Base-by-base conservation (phyloP, 1,140 invertebrate species). In the Megathymus violae region DNA sequence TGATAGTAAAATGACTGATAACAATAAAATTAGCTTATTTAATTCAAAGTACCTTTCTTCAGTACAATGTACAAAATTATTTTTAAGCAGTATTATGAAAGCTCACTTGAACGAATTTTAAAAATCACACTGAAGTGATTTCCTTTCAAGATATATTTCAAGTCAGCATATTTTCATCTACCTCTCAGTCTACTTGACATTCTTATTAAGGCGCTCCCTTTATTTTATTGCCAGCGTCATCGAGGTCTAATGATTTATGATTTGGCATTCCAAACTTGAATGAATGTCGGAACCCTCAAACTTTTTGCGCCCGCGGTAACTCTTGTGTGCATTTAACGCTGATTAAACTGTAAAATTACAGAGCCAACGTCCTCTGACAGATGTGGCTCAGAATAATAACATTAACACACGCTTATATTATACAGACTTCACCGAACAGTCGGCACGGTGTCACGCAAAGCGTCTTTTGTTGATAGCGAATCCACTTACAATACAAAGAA, bases 271-370 rank as follows among this genome's bases (percentile, higher is more conserved):
- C 73, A 74, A 63, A 77, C 71, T 74, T 74, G 71, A 71, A 71
- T 77, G 76, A 74, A 73, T 74, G 52, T 71, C 67, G 71, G 69
- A 61, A 48, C 59, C 56, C 60, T 72, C 48, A 68, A 54, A 62
- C 78, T 88, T 89, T 88, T 85, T 87, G 51, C 69, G 46, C 36
- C 46, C 59, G 79, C 85, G 81, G 85, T 78, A 74, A 70, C 73
- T 84, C 67, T 36, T 85, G 74, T 80, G 74, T 73, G 73, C 77
- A 91, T 91, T 89, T 91, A 91, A 91, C 88, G 88, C 86, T 89
- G 86, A 90, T 90, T 90, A 90, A 89, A 90, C 88, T 90, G 88
- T 90, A 89, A 90, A 90, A 90, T 90, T 88, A 82, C 76, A 58
- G 66, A 82, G 74, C 69, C 76, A 77, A 76, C 71, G 77, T 69